Base-by-base conservation (phyloP, 2,113 vertebrate species). In the Sorex araneus region DNA sequence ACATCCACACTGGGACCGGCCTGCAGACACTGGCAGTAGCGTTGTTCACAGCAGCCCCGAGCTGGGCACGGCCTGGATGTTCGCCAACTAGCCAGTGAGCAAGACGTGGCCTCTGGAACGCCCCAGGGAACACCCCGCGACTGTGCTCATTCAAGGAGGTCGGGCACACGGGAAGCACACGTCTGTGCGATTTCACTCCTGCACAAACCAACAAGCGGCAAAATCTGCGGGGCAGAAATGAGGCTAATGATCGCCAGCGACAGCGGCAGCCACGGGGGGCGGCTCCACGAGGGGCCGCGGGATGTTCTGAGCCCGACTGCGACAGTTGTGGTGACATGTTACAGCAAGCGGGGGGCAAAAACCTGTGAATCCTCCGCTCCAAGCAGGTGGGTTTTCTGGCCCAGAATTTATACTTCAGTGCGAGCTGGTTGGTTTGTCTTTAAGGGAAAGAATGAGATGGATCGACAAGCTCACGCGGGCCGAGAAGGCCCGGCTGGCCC, bases 61-160 rank as follows among this genome's bases (percentile, higher is more conserved):
- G 86, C 85, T 85, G 28, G 79, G 90, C 73, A 85, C 47, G 77
- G 82, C 6, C 27, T 75, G 78, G 78, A 95, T 71, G 47, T 28
- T 43, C 57, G 18, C 45, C 45, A 60, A 40, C 34, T 71, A 30
- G 13, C 54, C 78, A 34, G 47, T n/a, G 90, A 89, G 47, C 57
- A 67, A 73, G 86, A 82, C 30, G 16, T 23, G 43, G 8, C 66
- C 57, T 28, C 76, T 75, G 23, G 57, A 16, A 60, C 57, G 57
- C 57, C 18, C 4, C 57, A 60, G 19, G 57, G 18, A 60, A 60
- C 6, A 60, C 1, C 21, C 57, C 4, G 18, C 12, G 18, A 54
- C 54, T 15, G 13, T 15, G 13, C 57, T 60, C 57, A 23, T 60
- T 23, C 19, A 8, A 60, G 57, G 21, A 60, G 23, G 21, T 60